Percentiles rank a stretch among this genome's conserved stretches.
These are phyloP conservation scores for Hipposideros armiger DNA, from an alignment of 2,113 vertebrate species.

Conservation along the genomic window DNA sequence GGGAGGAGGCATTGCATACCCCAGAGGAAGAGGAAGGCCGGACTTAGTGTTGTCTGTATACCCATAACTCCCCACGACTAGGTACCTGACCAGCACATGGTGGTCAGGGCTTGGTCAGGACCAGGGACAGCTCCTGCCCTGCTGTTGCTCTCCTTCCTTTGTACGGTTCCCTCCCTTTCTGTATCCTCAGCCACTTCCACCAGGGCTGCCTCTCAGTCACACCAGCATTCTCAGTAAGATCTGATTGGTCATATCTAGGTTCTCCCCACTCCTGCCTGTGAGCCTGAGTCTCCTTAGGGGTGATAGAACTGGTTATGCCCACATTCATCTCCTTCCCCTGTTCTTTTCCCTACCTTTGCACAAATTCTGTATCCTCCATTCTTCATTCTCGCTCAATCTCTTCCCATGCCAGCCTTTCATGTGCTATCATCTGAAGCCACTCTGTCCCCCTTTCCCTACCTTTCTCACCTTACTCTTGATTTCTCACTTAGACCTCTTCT, in stretches of 20 bases:
- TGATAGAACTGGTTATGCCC: not conserved
- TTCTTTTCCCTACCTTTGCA: not conserved
- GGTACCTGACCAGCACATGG: slow-evolving; percentile 84
- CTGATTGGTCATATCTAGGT: not conserved
- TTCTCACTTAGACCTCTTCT: slow-evolving; percentile 17
- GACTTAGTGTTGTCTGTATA: slow-evolving; percentile 69
- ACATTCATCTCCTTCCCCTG: not conserved
- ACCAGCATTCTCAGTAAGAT: not conserved
- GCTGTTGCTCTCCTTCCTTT: not conserved
- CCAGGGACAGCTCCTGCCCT: slow-evolving; percentile 73
- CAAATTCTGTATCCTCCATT: not conserved
- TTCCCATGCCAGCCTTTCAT: not conserved
- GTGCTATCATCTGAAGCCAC: not conserved
- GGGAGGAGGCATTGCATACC: not conserved
- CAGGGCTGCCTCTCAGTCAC: not conserved
- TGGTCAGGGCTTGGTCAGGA: slow-evolving; percentile 90
- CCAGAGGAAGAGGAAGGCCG: slow-evolving; percentile 80
- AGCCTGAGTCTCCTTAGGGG: not conserved
- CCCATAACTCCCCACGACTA: slow-evolving; percentile 74
- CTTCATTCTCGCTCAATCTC: not conserved
- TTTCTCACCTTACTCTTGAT: not conserved
- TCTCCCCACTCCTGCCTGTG: not conserved
- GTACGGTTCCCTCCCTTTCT: not conserved
- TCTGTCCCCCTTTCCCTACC: not conserved
- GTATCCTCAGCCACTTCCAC: not conserved